phyloP scores from a whole-genome alignment of 1,140 invertebrate species.

The Drosophila albomicans region DNA sequence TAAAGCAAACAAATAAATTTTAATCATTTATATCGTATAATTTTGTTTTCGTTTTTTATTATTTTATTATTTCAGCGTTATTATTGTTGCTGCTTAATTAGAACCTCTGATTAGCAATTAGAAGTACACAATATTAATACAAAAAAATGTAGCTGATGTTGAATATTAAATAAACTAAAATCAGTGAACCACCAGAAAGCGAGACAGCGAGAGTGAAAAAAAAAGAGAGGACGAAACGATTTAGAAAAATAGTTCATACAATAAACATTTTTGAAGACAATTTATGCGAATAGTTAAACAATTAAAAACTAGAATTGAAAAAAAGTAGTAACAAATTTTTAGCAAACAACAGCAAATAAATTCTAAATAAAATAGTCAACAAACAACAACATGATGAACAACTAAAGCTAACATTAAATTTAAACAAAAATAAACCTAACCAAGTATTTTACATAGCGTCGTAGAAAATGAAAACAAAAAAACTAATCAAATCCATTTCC shows the following conservation, averaged over 20 bases:
- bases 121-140: slow-evolving; percentile 1
- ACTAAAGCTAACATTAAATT: slow-evolving; percentile 44
- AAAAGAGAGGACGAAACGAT: slow-evolving; percentile 4
- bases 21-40: slow-evolving; percentile 72
- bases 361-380: slow-evolving; percentile 55
- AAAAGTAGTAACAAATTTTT: slow-evolving; percentile 56
- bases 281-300: slow-evolving; percentile 51
- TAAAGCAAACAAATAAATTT: slow-evolving; percentile 72
- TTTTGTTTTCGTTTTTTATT: slow-evolving; percentile 31
- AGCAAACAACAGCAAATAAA: slow-evolving; percentile 54
- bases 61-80: slow-evolving; percentile 24
- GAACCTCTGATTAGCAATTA: background rate
- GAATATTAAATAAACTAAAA: slow-evolving; percentile 19
- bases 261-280: slow-evolving; percentile 49
- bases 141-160: slow-evolving; percentile 1
- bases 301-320: slow-evolving; percentile 48
- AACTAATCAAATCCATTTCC: slow-evolving; percentile 57
- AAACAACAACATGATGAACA: slow-evolving; percentile 14
- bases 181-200: slow-evolving; percentile 24
- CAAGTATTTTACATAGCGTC: slow-evolving; percentile 75
- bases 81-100: slow-evolving; percentile 17
- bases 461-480: slow-evolving; percentile 37
- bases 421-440: slow-evolving; percentile 57
- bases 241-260: slow-evolving; percentile 35
- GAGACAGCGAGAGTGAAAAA: slow-evolving; percentile 3